phyloP scores from a whole-genome alignment of 2,797 vertebrate genomes.

The Allobates femoralis region DNA sequence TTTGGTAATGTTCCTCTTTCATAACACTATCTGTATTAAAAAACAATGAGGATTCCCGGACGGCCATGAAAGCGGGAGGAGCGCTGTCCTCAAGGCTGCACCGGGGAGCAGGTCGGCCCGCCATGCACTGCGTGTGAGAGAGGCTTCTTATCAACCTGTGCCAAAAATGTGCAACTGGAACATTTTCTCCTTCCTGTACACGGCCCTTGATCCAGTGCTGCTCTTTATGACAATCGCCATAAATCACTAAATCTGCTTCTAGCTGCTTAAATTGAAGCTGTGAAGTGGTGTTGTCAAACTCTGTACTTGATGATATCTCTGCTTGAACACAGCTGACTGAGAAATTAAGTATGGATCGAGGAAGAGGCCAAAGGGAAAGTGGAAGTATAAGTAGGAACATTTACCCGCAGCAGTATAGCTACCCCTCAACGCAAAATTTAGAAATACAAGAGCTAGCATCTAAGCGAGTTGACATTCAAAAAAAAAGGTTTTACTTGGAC shows the following conservation, averaged over 20 bases:
- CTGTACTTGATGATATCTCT: too few species aligned
- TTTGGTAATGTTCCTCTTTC: too few species aligned
- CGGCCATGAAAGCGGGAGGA: conserved; percentile 50
- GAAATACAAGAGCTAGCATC: conserved; percentile 99
- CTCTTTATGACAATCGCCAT: neutral
- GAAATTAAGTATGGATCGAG: conserved; percentile 83
- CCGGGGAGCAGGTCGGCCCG: conserved; percentile 27
- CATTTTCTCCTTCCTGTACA: neutral
- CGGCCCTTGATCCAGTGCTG: neutral
- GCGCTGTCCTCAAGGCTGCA: conserved; percentile 29
- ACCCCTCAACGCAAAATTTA: conserved; percentile 73
- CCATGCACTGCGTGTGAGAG: conserved; percentile 35
- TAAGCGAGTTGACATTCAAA: conserved; percentile 98
- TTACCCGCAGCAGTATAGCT: conserved; percentile 85
- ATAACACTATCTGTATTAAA: too few species aligned
- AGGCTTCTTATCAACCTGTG: neutral
- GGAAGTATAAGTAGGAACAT: conserved; percentile 82
- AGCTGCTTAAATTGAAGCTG: too few species aligned
- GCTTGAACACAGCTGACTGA: conserved; percentile 74
- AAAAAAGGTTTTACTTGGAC: conserved; percentile 98
- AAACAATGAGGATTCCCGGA: too few species aligned
- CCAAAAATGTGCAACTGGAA: neutral
- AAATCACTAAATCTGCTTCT: neutral
- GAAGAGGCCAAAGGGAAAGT: conserved; percentile 85
- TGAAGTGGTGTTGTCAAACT: too few species aligned